A percentile compares a stretch with the other conserved stretches of the same genome.
These are phyloP conservation scores for Sinocyclocheilus anshuiensis DNA, from an alignment of 2,113 vertebrate genomes.

Conservation along the genomic window DNA sequence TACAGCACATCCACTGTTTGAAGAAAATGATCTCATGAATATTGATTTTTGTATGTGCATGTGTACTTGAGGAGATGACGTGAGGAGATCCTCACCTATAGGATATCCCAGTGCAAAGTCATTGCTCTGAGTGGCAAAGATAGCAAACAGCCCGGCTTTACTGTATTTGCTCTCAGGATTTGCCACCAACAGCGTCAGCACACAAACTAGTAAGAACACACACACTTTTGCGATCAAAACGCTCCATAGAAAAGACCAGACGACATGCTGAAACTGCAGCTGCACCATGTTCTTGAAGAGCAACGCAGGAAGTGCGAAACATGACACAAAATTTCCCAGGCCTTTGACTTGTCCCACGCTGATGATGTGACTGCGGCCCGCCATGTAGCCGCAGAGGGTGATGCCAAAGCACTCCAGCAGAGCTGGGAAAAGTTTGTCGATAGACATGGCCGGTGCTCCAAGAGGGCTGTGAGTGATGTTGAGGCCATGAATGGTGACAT, in stretches of 20 bases:
- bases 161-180: constrained; percentile 86
- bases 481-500: constrained; percentile 72
- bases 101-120: constrained; percentile 97
- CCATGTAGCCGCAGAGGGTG: constrained; percentile 92
- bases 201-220: constrained; percentile 88
- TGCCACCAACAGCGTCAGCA: constrained; percentile 88
- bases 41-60: constrained; percentile 62
- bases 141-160: constrained; percentile 94
- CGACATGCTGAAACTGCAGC: constrained; percentile 88
- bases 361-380: constrained; percentile 89
- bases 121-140: constrained; percentile 98
- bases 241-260: constrained; percentile 94
- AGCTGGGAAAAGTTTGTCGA: constrained; percentile 93
- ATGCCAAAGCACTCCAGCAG: constrained; percentile 96
- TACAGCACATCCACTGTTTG: constrained; percentile 82
- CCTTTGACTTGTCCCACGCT: constrained; percentile 89
- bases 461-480: constrained; percentile 76
- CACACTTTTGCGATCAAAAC: constrained; percentile 91
- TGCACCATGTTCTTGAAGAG: constrained; percentile 98
- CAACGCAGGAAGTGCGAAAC: constrained; percentile 93
- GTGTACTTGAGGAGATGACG: background rate
- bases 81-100: constrained; percentile 82
- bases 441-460: constrained; percentile 83
- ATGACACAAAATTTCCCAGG: constrained; percentile 93
- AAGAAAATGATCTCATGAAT: background rate